Percentiles rank a stretch among this genome's conserved stretches.
Conservation (phyloP, 2,888 invertebrate genomes). For the Hyppa rectilinea region DNA sequence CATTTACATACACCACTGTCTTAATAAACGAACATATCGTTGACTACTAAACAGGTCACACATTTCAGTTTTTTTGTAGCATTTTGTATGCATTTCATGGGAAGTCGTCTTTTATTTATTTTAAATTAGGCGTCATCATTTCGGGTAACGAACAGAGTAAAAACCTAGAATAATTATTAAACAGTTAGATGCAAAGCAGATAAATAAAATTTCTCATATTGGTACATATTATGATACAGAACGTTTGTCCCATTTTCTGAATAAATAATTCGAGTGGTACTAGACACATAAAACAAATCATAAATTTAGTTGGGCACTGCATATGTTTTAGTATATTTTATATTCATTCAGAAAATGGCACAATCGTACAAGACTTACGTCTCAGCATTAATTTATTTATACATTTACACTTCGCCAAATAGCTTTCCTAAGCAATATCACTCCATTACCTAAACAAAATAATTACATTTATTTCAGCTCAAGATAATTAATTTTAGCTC, state of each 20-base stretch:
- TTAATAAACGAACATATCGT: too few relatives aligned
- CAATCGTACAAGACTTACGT: slow-evolving; percentile 77
- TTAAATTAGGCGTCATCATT: slow-evolving; percentile 29
- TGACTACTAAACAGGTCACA: too few relatives aligned
- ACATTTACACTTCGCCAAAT: slow-evolving; percentile 87
- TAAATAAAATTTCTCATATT: slow-evolving; percentile 85
- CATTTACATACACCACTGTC: too few relatives aligned
- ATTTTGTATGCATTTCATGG: background rate
- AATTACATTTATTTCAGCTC: slow-evolving; percentile 81
- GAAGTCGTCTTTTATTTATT: slow-evolving; percentile 30
- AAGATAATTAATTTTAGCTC: slow-evolving; percentile 75
- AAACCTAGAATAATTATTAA: slow-evolving; percentile 77
- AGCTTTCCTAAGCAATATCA: slow-evolving; percentile 84
- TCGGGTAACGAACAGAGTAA: slow-evolving; percentile 79
- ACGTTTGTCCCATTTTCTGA: slow-evolving; percentile 79
- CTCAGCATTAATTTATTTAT: slow-evolving; percentile 86
- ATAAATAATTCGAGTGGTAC: slow-evolving; percentile 56
- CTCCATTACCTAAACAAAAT: slow-evolving; percentile 82
- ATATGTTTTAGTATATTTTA: slow-evolving; percentile 15
- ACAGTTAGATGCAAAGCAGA: slow-evolving; percentile 87
- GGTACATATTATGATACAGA: slow-evolving; percentile 82
- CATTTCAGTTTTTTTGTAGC: background rate
- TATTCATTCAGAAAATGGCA: slow-evolving; percentile 77
- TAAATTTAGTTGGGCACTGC: slow-evolving; percentile 16
- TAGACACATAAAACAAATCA: slow-evolving; percentile 29